Base-by-base conservation (phyloP, 2,797 vertebrate genomes). In the Ceryle rudis region DNA sequence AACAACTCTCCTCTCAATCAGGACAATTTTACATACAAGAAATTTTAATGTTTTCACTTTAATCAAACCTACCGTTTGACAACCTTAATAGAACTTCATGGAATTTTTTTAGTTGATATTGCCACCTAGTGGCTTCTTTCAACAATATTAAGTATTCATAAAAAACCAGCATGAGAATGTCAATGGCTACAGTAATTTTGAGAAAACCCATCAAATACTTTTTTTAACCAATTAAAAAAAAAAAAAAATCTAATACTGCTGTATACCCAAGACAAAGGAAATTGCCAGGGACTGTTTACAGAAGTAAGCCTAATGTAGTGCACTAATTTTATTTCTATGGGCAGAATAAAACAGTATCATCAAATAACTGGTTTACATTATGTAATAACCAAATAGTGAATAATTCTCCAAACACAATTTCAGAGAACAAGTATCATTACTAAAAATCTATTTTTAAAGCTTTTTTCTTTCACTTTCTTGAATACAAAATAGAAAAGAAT, bases 101-200 rank as follows among this genome's bases (percentile, higher is more conserved):
- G 25, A 81, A 37, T 57, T 70, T 25, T 90, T 95, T 88, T 81
- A 97, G 94, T 95, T 96, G 78, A 71, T 69, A 72, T 94, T 95
- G 96, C 96, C 96, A 96, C 81, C 96, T 97, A 96, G 96, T 0
- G 96, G 95, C 57, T 85, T 96, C 54, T 88, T 95, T 81, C 74
- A 83, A 78, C 33, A 78, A 13, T 28, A 71, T 75, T 58, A 81
- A 92, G 60, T 49, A 87, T 82, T 26, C 78, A 39, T 47, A 60
- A 73, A 77, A 92, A 92, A 33, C 33, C 83, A 84, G 44, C 42
- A 90, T 7, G 35, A 88, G 57, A 91, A 49, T 20, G 31, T 17
- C 23, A 49, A 46, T 11, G 6, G 29, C 54, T 39, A 51, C 9
- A 80, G 1, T 16, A 61, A 49, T 7, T 31, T 62, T 75, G 39